Evolutionary conservation across 2,888 invertebrate genomes (phyloP).

Genomic region (Ochropleura plecta): DNA sequence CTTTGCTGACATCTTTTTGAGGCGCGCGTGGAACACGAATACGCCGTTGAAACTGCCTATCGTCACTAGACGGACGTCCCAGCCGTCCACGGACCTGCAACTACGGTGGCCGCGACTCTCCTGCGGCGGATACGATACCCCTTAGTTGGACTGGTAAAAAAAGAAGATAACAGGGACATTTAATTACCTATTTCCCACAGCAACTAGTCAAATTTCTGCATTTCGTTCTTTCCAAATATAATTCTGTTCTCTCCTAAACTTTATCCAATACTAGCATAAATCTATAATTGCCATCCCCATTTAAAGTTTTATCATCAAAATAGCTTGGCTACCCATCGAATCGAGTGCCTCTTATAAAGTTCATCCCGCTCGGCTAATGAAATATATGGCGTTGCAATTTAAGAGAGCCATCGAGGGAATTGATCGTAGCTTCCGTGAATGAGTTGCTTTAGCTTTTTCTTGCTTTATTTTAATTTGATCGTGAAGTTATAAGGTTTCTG

Average conservation of each 20-base stretch:
- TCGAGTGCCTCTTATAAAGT: conserved; percentile 43
- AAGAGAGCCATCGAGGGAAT: conserved; percentile 30
- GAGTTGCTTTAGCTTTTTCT: neutral
- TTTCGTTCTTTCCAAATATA: too few species aligned
- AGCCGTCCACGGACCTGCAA: too few species aligned
- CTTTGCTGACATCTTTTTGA: too few species aligned
- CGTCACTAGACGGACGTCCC: too few species aligned
- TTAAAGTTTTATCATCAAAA: conserved; percentile 41
- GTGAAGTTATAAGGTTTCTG: neutral
- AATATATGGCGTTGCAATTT: conserved; percentile 40
- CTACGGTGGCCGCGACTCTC: too few species aligned
- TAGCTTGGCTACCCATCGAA: conserved; percentile 18
- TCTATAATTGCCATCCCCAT: conserved; percentile 11
- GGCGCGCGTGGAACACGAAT: too few species aligned
- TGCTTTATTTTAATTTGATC: conserved; percentile 40
- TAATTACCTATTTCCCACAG: too few species aligned
- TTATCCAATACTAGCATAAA: neutral
- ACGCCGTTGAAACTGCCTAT: too few species aligned
- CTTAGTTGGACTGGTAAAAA: too few species aligned
- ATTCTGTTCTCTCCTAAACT: neutral
- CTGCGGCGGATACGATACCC: too few species aligned
- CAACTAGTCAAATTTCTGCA: too few species aligned
- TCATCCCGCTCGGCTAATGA: conserved; percentile 32
- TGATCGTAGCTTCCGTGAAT: conserved; percentile 11
- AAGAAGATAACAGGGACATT: too few species aligned